Evolutionary conservation across 2,888 invertebrate species (phyloP).

Genomic region (Pterobdella sp.): DNA sequence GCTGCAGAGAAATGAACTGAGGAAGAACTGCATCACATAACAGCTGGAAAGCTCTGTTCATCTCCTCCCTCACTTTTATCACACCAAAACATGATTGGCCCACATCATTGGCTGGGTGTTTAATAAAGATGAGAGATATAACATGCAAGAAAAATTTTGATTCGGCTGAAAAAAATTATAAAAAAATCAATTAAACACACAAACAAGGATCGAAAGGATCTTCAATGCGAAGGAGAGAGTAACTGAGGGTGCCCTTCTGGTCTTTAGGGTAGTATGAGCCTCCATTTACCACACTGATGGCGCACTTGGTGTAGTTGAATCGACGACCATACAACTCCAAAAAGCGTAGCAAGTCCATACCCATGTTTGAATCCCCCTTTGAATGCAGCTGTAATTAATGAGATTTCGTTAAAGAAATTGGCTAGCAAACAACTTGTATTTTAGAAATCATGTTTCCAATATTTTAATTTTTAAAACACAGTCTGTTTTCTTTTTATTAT

Average conservation of each 20-base stretch:
- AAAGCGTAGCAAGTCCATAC: conserved; percentile 88
- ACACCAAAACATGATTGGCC: conserved; percentile 93
- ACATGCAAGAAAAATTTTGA: not conserved
- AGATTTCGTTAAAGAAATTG: too few species aligned
- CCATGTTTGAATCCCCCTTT: conserved; percentile 62
- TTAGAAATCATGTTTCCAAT: too few species aligned
- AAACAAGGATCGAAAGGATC: conserved; percentile 78
- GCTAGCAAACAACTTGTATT: too few species aligned
- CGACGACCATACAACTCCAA: conserved; percentile 92
- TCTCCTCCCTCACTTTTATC: conserved; percentile 80
- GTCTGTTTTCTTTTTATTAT: too few species aligned
- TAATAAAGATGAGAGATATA: not conserved
- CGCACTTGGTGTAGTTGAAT: conserved; percentile 83
- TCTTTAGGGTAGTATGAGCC: conserved; percentile 89
- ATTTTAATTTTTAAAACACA: too few species aligned
- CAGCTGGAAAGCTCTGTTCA: conserved; percentile 86
- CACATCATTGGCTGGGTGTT: conserved; percentile 90
- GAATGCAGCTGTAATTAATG: conserved; percentile 31
- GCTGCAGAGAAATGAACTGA: conserved; percentile 40
- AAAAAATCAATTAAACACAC: not conserved
- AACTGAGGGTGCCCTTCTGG: conserved; percentile 75
- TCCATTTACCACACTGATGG: conserved; percentile 82
- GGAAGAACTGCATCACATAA: conserved; percentile 53
- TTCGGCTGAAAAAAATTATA: not conserved
- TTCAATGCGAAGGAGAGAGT: conserved; percentile 89